Evolutionary conservation across 2,113 vertebrate genomes (phyloP), one percentile per base, ranked within the genome.

Genomic region (Lepus timidus): DNA sequence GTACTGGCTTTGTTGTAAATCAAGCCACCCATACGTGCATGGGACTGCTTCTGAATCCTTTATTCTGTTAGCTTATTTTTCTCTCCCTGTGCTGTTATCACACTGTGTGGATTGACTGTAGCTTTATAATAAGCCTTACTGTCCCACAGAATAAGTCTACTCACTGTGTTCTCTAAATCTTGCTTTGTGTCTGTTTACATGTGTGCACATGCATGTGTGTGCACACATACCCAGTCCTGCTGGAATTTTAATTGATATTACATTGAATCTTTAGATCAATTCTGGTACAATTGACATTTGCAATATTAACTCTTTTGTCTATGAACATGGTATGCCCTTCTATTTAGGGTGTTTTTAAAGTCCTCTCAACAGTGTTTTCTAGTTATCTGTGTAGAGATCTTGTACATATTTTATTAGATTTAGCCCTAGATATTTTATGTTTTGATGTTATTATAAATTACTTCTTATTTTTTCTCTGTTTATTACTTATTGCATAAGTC

Each of bases 261-360:
- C 52, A 39, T 74, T 76, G 29, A 92, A n/a, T 84, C 90, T 74
- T 74, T 78, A 85, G 51, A 64, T 78, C 73, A 73, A n/a, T 82
- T 49, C 84, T 31, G 12, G 49, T 65, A 83, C 84, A 89, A 83
- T 6, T n/a, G 17, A 49, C 31, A 76, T 87, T 91, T 93, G 80
- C 13, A 36, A 23, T 64, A 83, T 78, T 83, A 83, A 92, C 84
- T 78, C 31, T 89, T 96, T 76, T 94, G 76, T 97, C 92, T 96
- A 97, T 97, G 96, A 97, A 97, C 92, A 96, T 97, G n/a, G 95
- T 97, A 97, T 96, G 71, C 64, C 81, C 7, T 6, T 92, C 70
- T 39, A 90, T 71, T 93, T 78, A 62, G 19, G 13, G 88, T 90
- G 31, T 81, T 27, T 29, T 64, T 55, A 36, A 27, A 90, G 9